phyloP scores from a whole-genome alignment of 2,888 invertebrate genomes.

The Prionchulus punctatus region DNA sequence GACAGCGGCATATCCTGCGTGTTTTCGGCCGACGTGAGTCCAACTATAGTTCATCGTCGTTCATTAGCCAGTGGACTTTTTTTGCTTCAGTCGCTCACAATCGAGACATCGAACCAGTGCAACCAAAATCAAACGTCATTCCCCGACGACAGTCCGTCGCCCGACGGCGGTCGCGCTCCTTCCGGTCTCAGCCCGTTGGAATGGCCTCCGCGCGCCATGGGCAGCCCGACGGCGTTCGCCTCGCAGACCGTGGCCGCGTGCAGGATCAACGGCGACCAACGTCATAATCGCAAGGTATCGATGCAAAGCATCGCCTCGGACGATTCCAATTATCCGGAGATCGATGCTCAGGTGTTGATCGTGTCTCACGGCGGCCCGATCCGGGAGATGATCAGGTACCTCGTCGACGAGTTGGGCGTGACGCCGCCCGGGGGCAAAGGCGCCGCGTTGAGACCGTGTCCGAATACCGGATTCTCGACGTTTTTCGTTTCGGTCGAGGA shows the following conservation, averaged over 20 bases:
- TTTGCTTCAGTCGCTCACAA: background rate
- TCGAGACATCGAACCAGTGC: background rate
- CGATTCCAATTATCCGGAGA: slow-evolving; percentile 22
- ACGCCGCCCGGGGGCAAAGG: slow-evolving; percentile 29
- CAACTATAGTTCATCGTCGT: too few species aligned
- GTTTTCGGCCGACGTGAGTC: background rate
- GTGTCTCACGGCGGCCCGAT: slow-evolving; percentile 34
- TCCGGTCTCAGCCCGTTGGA: background rate
- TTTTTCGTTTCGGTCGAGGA: slow-evolving; percentile 25
- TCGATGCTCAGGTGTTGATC: slow-evolving; percentile 29
- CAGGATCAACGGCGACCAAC: too few species aligned
- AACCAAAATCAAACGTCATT: too few species aligned
- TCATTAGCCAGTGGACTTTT: too few species aligned
- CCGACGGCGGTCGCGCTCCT: background rate
- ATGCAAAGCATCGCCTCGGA: slow-evolving; percentile 15
- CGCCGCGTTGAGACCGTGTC: slow-evolving; percentile 29
- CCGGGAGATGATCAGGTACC: slow-evolving; percentile 31
- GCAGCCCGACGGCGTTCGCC: background rate
- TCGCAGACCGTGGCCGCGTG: background rate
- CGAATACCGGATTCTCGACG: slow-evolving; percentile 34
- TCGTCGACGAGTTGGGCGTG: slow-evolving; percentile 26
- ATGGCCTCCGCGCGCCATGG: background rate
- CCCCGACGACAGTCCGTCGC: too few species aligned
- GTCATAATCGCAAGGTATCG: background rate
- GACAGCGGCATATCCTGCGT: background rate